Base-by-base conservation (phyloP, 2,888 invertebrate genomes). In the Piscicola geometra region DNA sequence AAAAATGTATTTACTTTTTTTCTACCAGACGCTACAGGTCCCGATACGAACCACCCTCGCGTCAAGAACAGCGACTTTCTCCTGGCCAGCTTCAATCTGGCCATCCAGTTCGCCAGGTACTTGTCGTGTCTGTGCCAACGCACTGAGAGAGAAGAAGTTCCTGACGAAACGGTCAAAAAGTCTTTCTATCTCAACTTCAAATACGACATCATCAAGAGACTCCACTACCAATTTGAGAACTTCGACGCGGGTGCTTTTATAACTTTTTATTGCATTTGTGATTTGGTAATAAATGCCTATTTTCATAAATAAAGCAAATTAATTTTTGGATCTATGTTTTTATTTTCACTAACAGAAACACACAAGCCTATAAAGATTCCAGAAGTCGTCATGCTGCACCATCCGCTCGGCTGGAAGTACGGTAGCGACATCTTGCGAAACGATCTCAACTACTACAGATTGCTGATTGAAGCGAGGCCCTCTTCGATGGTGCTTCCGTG, bases 401-500 rank as follows among this genome's bases (percentile, higher is more conserved):
- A 79, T 73, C 81, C 81, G 5, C 75, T 81, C 18, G 78, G 78
- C 76, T 81, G 81, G 80, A 81, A 80, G 79, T 78, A 79, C 76
- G 75, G 75, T 56, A 56, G 47, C 12, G 80, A 81, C 72, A 79
- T 81, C 56, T 75, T 77, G 77, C 67, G 77, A 35, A 79, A 81
- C 56, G 81, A 81, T 77, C 78, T 81, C 47, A 72, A 77, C 35
- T 78, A 74, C 73, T 81, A 81, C 74, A 79, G 80, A 69, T 36
- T 52, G 41, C 21, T 78, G 32, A 79, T 76, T 1, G 41, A 66
- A 47, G 52, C 52, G 28, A 35, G 50, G n/a, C 76, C 78, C 15
- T 79, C 80, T 1, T 79, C 80, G 36, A 78, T 80, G 80, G 81
- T 80, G 28, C 75, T 76, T 72, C 78, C 79, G 56, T 80, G 79